Conservation (phyloP, 2,797 vertebrate genomes). For the Pangasius krempfi region DNA sequence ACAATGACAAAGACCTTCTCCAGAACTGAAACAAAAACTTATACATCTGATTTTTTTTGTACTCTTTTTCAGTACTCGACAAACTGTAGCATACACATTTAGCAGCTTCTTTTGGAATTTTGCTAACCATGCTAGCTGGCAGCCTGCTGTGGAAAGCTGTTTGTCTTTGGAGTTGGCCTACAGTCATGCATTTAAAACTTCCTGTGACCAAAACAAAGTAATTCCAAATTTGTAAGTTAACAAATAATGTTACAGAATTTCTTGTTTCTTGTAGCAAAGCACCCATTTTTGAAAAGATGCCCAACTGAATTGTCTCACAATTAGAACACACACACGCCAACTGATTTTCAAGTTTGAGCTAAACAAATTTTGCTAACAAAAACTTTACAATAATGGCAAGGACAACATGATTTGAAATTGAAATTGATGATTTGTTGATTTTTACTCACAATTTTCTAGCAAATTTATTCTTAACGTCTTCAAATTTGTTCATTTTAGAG, state of each 20-base stretch:
- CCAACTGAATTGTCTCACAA: not conserved
- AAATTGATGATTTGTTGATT: not conserved
- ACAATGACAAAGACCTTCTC: not conserved
- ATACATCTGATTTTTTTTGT: too few relatives aligned
- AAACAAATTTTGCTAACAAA: not conserved
- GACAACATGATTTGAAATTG: not conserved
- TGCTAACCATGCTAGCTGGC: not conserved
- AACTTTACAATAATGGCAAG: not conserved
- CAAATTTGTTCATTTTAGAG: not conserved
- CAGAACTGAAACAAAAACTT: not conserved
- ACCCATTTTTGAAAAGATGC: not conserved
- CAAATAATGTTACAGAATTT: not conserved
- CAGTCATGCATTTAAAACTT: not conserved
- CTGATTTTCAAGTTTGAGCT: not conserved
- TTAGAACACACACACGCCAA: not conserved
- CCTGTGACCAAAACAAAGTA: not conserved
- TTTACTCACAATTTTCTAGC: not conserved
- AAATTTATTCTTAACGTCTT: not conserved
- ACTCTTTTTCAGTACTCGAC: too few relatives aligned
- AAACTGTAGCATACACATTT: not conserved
- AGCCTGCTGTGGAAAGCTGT: not conserved
- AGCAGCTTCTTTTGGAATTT: not conserved
- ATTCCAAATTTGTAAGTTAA: not conserved
- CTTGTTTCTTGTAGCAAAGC: not conserved
- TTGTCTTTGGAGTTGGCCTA: not conserved